Evolutionary conservation across 2,888 invertebrate genomes (phyloP), one percentile per base, ranked within the genome.

Genomic region (Scotopteryx bipunctaria): DNA sequence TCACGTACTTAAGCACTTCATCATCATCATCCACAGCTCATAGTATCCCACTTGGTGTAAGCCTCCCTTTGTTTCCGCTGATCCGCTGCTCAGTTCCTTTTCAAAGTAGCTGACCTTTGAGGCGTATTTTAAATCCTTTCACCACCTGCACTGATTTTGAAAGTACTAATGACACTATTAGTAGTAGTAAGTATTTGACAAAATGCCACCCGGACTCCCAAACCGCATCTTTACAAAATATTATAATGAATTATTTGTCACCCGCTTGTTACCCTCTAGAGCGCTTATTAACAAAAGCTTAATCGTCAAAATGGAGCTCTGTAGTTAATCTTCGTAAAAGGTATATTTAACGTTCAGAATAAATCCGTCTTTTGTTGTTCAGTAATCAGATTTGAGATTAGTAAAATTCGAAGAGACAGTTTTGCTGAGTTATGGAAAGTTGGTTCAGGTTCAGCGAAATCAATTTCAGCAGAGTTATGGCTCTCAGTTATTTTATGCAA

Each of bases 231-330:
- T 69, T 66, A 69, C 69, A 62, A 35, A 68, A 75, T 67, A 75
- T 78, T 83, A n/a, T n/a, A 83, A 78, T 76, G 78, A 83, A 81
- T 82, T 83, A 83, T 81, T 81, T 81, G 82, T 82, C 84, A 84
- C 78, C 79, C 83, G 72, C 82, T 87, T 84, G 86, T 86, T 78
- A 66, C 69, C 67, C 66, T 69, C 57, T 67, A 66, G 67, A 74
- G 63, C 67, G 75, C 76, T 83, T 83, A 84, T 83, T 83, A 84
- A 82, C 83, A 81, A 81, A 82, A 76, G 81, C 79, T 79, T 83
- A 82, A 86, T 85, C 82, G 80, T 69, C 74, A 76, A 78, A 85
- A 85, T 78, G 78, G 81, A 80, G 76, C 70, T 73, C 64, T 77
- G 75, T 73, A 66, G 67, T 70, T 83, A 81, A 83, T 83, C 82